phyloP scores from a whole-genome alignment of 2,888 invertebrate species.

The Lepidochrysops patricia region DNA sequence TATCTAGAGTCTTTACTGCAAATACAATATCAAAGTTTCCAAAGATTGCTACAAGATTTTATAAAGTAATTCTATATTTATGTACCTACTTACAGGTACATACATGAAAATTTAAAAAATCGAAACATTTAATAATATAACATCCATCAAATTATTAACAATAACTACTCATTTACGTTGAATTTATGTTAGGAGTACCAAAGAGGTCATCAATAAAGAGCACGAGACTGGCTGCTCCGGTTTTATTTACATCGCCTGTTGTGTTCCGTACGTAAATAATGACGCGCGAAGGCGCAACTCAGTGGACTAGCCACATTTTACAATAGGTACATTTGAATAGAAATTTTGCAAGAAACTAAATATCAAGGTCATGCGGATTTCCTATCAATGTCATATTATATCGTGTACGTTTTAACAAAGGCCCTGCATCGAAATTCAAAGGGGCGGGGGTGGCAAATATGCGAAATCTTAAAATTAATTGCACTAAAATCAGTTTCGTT shows the following conservation, averaged over 20 bases:
- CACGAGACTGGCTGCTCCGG: slow-evolving; percentile 42
- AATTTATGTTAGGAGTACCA: slow-evolving; percentile 37
- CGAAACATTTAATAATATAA: too few species aligned
- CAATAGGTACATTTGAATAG: slow-evolving; percentile 53
- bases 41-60: not conserved
- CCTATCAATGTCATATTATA: slow-evolving; percentile 73
- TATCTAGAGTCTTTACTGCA: not conserved
- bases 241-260: slow-evolving; percentile 70
- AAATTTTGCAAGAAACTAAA: slow-evolving; percentile 69
- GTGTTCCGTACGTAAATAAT: slow-evolving; percentile 48
- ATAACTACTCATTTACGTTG: too few species aligned
- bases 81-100: too few species aligned
- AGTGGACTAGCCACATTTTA: slow-evolving; percentile 57
- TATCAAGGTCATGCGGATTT: slow-evolving; percentile 74
- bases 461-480: slow-evolving; percentile 58
- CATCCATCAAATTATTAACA: too few species aligned
- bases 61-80: too few species aligned
- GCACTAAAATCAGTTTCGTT: slow-evolving; percentile 66
- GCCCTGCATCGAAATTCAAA: slow-evolving; percentile 73
- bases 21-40: not conserved
- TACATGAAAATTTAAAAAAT: too few species aligned
- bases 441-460: slow-evolving; percentile 74
- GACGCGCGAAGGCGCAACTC: slow-evolving; percentile 52
- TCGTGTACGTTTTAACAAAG: slow-evolving; percentile 73
- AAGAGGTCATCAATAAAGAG: slow-evolving; percentile 60